Percentiles rank a stretch among this genome's conserved stretches.
phyloP scores from a whole-genome alignment of 1,140 invertebrate genomes.

The Akabosia matsudoensis region DNA sequence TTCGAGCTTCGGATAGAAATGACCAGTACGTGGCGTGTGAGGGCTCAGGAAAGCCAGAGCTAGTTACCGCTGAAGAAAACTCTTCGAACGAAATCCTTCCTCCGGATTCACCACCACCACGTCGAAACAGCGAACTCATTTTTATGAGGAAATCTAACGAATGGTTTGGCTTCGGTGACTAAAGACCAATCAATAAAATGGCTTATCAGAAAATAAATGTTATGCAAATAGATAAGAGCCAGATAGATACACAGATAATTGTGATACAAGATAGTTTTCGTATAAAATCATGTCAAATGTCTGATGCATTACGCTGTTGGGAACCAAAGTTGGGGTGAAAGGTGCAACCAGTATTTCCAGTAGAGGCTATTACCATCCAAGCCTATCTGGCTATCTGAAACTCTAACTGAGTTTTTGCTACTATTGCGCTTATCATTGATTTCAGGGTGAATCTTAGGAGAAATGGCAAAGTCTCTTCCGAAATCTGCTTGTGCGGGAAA shows the following conservation, averaged over 20 bases:
- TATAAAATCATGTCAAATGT: too few species aligned
- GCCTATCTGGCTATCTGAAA: background rate
- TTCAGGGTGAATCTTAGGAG: constrained; percentile 45
- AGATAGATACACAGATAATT: too few species aligned
- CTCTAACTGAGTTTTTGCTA: background rate
- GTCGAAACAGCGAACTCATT: background rate
- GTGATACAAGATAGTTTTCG: too few species aligned
- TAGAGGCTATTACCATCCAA: background rate
- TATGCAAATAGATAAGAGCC: too few species aligned
- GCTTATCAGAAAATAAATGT: too few species aligned
- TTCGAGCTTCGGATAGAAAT: background rate
- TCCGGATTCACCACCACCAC: background rate
- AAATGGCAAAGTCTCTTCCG: too few species aligned
- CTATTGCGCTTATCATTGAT: constrained; percentile 43
- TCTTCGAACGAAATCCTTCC: background rate
- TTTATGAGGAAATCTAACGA: too few species aligned
- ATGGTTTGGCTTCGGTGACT: too few species aligned
- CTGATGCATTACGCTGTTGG: too few species aligned
- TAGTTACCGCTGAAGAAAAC: background rate
- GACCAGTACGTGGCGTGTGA: background rate
- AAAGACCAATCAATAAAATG: too few species aligned
- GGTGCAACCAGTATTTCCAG: too few species aligned
- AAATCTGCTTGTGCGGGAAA: background rate
- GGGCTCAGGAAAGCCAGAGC: background rate
- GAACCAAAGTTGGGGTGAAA: too few species aligned